Evolutionary conservation across 2,113 vertebrate genomes (phyloP).

Genomic region (Astur gentilis): DNA sequence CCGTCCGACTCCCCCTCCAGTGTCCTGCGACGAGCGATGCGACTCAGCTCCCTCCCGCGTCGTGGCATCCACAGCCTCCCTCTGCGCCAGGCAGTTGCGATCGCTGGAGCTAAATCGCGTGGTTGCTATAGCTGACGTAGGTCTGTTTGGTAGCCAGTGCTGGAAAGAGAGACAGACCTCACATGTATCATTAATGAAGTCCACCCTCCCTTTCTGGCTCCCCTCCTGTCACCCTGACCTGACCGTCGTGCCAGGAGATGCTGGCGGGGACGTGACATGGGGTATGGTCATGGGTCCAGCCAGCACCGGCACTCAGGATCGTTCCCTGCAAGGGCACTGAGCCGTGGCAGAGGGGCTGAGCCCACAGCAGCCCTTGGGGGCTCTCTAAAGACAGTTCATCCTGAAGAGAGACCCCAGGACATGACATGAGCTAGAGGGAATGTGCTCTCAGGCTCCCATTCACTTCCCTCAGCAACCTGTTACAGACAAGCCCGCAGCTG

Average conservation of each 20-base stretch:
- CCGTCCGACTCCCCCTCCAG: background rate
- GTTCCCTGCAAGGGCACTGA: background rate
- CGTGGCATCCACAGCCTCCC: background rate
- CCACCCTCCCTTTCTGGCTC: background rate
- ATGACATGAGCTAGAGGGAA: fast-evolving
- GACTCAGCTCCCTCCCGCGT: background rate
- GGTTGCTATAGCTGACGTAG: slow-evolving; percentile 96
- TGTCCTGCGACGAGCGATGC: background rate
- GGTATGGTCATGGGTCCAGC: fast-evolving
- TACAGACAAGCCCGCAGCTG: background rate
- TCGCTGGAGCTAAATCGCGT: slow-evolving; percentile 82
- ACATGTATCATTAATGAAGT: background rate
- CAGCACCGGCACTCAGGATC: background rate
- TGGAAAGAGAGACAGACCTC: slow-evolving; percentile 66
- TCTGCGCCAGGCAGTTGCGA: background rate
- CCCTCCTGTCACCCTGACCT: fast-evolving
- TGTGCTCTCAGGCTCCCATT: background rate
- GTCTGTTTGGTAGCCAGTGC: slow-evolving; percentile 92
- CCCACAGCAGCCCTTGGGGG: background rate
- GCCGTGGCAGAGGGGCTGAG: background rate
- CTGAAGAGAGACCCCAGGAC: fast-evolving
- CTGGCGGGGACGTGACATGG: background rate
- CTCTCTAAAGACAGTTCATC: background rate
- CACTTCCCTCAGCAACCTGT: background rate
- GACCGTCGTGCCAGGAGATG: fast-evolving